These are phyloP conservation scores for Malurus elegans DNA, from an alignment of 2,113 vertebrate species.

Conservation along the genomic window DNA sequence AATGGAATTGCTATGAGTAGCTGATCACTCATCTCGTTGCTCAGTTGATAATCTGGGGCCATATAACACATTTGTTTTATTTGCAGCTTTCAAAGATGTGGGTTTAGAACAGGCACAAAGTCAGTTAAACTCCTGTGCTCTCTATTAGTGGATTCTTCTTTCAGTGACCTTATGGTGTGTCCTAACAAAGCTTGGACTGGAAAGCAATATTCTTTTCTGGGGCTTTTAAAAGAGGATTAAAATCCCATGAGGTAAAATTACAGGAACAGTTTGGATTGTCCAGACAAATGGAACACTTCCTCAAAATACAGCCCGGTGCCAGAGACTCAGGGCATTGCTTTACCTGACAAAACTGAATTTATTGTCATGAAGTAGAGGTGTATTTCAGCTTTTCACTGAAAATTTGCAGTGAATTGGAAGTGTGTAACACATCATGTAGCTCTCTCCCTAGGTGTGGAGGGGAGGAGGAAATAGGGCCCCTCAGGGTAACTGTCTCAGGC, in stretches of 20 bases:
- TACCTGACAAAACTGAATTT: not conserved
- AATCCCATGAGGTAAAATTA: not conserved
- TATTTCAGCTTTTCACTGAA: accelerated
- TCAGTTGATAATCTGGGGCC: not conserved
- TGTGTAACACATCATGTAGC: not conserved
- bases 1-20: not conserved
- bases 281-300: not conserved
- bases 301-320: not conserved
- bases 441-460: accelerated
- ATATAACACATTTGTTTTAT: not conserved
- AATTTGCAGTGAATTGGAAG: not conserved
- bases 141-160: not conserved
- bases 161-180: not conserved
- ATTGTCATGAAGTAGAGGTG: not conserved
- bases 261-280: not conserved
- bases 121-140: not conserved
- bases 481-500: not conserved
- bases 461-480: not conserved
- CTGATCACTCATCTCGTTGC: not conserved
- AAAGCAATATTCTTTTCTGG: not conserved
- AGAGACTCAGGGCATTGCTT: accelerated
- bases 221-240: not conserved
- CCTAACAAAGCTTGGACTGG: not conserved
- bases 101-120: not conserved
- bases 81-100: not conserved